phyloP scores from a whole-genome alignment of 2,888 invertebrate species.

The Oegoconia quadripuncta region DNA sequence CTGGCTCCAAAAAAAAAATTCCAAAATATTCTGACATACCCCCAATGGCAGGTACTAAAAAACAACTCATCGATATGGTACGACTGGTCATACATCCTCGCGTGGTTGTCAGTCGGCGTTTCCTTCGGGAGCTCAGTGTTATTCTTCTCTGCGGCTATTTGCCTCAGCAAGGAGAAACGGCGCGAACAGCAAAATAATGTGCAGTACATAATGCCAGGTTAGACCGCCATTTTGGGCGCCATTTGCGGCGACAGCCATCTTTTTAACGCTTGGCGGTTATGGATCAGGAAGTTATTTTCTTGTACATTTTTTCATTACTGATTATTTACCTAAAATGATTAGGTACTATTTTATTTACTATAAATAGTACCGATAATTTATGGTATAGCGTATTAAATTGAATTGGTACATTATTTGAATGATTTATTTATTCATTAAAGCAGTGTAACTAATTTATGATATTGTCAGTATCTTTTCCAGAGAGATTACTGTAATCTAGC shows the following conservation, averaged over 20 bases:
- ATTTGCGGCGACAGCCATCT: constrained; percentile 36
- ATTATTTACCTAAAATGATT: no score
- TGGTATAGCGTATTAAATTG: no score
- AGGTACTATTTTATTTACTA: no score
- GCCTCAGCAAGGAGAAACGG: constrained; percentile 87
- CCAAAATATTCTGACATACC: constrained; percentile 13
- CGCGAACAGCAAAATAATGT: constrained; percentile 87
- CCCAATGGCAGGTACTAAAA: constrained; percentile 81
- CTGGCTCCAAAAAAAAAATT: no score
- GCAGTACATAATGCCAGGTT: constrained; percentile 95
- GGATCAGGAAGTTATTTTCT: constrained; percentile 28
- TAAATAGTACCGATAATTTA: no score
- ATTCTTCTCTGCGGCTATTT: constrained; percentile 89
- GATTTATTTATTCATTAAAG: no score
- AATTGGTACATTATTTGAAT: no score
- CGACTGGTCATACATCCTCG: constrained; percentile 92
- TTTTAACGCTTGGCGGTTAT: constrained; percentile 67
- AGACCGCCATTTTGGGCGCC: constrained; percentile 59
- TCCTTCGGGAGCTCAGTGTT: constrained; percentile 86
- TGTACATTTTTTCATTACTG: constrained; percentile 10
- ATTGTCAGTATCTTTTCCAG: no score
- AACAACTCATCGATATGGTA: constrained; percentile 86
- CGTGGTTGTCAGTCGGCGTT: constrained; percentile 89
- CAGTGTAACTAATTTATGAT: no score
- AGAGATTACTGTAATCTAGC: no score